Evolutionary conservation across 2,888 invertebrate genomes (phyloP).

Genomic region (Cotesia congregata): DNA sequence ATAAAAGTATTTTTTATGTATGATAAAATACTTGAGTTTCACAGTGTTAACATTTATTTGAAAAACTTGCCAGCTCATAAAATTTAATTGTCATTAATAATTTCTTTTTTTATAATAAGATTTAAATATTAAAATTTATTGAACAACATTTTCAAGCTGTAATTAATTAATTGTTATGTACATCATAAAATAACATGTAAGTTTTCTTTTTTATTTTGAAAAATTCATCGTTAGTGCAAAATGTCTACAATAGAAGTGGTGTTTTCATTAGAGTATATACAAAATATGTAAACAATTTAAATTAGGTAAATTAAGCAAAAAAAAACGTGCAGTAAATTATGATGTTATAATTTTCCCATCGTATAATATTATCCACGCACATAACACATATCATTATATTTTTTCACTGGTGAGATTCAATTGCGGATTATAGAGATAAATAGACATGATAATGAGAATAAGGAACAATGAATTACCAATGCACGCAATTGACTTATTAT

Average conservation of each 20-base stretch:
- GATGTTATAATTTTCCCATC: conserved; percentile 6
- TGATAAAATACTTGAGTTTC: not conserved
- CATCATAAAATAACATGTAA: not conserved
- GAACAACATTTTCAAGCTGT: not conserved
- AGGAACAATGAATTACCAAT: conserved; percentile 48
- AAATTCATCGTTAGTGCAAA: not conserved
- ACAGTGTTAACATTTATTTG: too few relatives aligned
- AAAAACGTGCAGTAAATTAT: conserved; percentile 16
- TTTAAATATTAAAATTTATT: too few relatives aligned
- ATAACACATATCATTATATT: conserved; percentile 24
- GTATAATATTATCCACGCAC: not conserved
- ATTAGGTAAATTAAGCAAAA: not conserved
- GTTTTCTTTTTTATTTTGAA: conserved; percentile 8
- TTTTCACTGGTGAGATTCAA: not conserved
- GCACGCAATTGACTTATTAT: conserved; percentile 39
- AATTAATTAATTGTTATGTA: not conserved
- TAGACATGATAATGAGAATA: conserved; percentile 43
- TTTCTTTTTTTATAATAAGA: too few relatives aligned
- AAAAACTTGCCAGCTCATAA: not conserved
- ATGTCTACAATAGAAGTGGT: not conserved
- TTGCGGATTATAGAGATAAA: conserved; percentile 44
- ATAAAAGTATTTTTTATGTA: not conserved
- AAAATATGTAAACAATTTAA: not conserved
- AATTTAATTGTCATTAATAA: not conserved
- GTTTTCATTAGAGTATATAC: not conserved